A percentile compares a stretch with the other conserved stretches of the same genome.
Conservation (phyloP, 1,140 invertebrate genomes). For the Drosophila ficusphila region DNA sequence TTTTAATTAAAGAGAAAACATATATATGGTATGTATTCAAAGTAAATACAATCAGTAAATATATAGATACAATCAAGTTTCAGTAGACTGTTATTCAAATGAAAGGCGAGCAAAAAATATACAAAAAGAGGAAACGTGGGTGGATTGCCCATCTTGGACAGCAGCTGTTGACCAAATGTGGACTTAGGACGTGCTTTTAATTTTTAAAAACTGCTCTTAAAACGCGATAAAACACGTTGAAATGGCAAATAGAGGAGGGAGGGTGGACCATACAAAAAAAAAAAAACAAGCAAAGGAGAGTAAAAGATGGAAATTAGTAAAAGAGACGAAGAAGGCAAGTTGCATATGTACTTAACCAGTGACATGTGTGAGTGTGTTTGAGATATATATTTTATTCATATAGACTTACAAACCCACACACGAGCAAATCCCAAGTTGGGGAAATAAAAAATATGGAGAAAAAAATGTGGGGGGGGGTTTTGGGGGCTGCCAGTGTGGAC, state of each 20-base stretch:
- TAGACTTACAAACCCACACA: conserved; percentile 27
- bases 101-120: neutral
- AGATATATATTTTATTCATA: conserved; percentile 47
- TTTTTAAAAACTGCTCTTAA: conserved; percentile 83
- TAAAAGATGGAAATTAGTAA: conserved; percentile 15
- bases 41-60: neutral
- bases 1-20: no score
- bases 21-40: no score
- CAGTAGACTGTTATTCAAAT: neutral
- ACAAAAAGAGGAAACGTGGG: neutral
- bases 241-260: conserved; percentile 57
- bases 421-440: conserved; percentile 61
- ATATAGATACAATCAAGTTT: neutral
- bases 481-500: conserved; percentile 16
- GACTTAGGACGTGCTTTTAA: conserved; percentile 83
- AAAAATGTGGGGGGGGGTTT: conserved; percentile 9
- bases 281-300: conserved; percentile 4
- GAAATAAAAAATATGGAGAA: conserved; percentile 20
- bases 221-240: conserved; percentile 81
- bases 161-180: conserved; percentile 80
- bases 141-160: conserved; percentile 15
- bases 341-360: conserved; percentile 23
- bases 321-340: conserved; percentile 9
- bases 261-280: conserved; percentile 1
- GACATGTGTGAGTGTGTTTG: conserved; percentile 14